Base-by-base conservation (phyloP, 2,113 vertebrate genomes). In the Macroglossus sobrinus region DNA sequence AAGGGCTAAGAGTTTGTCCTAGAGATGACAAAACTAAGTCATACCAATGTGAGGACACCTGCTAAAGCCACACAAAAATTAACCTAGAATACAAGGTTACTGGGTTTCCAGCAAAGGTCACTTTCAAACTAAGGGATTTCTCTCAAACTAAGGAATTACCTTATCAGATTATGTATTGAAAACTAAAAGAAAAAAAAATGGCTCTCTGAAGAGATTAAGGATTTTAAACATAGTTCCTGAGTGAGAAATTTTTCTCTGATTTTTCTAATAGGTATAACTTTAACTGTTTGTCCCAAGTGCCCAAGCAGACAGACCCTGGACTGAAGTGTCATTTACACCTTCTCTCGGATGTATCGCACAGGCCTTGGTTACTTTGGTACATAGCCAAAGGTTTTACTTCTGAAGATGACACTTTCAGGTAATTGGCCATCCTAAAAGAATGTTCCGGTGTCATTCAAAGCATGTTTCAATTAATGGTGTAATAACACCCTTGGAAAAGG, bases 241-340 rank as follows among this genome's bases (percentile, higher is more conserved):
- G 50, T 0, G 63, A 95, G 84, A 81, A 16, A 66, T 72, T 76
- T 92, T 68, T 47, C 76, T 87, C 53, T 66, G 55, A 18, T 75
- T 82, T 94, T 92, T 59, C 16, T 78, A 43, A n/a, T 11, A 63
- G 6, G 35, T 26, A 11, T 35, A 50, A 50, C 19, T 13, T 10
- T 66, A 89, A n/a, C 26, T 33, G 3, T 45, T 43, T 43, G 71
- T 69, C 38, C 22, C 85, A 13, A 7, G 16, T 22, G 7, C 19
- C 75, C 30, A 9, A 15, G 50, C 16, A 53, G 61, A 38, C 3
- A 3, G 53, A 13, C 14, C 4, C 43, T 66, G 22, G 33, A 59
- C 28, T 45, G 9, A 40, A 43, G 26, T 3, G 1, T 15, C 1
- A 0, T n/a, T 11, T 9, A 18, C 1, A 0, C 33, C n/a, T 82